Evolutionary conservation across 2,888 invertebrate species (phyloP).

Genomic region (Maniola hyperantus): DNA sequence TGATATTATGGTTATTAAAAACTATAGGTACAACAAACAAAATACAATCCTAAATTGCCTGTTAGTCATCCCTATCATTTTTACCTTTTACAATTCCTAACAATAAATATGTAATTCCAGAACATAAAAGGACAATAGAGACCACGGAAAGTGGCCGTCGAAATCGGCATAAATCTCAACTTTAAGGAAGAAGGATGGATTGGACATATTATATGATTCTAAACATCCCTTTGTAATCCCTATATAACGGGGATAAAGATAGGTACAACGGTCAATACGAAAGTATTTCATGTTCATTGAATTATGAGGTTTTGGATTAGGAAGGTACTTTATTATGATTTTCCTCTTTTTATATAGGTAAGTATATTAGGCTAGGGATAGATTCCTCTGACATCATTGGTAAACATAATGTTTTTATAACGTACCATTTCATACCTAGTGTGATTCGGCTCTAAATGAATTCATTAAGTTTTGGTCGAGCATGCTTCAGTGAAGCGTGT

Average conservation of each 20-base stretch:
- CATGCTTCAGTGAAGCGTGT: constrained; percentile 49
- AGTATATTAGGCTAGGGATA: not conserved
- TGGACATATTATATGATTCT: constrained; percentile 51
- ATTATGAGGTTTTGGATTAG: not conserved
- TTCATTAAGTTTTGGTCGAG: constrained; percentile 59
- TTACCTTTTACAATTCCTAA: not conserved
- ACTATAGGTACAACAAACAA: no score
- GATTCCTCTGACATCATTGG: no score
- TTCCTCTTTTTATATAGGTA: not conserved
- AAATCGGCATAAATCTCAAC: constrained; percentile 61
- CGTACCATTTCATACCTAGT: not conserved
- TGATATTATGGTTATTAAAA: no score
- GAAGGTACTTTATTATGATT: not conserved
- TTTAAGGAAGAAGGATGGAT: constrained; percentile 42
- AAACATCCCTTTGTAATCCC: constrained; percentile 64
- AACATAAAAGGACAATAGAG: constrained; percentile 18
- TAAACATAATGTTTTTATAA: not conserved
- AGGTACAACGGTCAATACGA: constrained; percentile 52
- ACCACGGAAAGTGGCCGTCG: constrained; percentile 17
- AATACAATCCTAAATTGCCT: no score
- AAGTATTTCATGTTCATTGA: constrained; percentile 3
- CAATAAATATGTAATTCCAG: constrained; percentile 8
- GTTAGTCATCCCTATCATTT: not conserved
- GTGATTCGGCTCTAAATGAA: constrained; percentile 52
- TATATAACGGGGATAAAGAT: constrained; percentile 47